These are phyloP conservation scores for Mormyrus lacerda DNA, from an alignment of 2,113 vertebrate genomes.

Conservation along the genomic window DNA sequence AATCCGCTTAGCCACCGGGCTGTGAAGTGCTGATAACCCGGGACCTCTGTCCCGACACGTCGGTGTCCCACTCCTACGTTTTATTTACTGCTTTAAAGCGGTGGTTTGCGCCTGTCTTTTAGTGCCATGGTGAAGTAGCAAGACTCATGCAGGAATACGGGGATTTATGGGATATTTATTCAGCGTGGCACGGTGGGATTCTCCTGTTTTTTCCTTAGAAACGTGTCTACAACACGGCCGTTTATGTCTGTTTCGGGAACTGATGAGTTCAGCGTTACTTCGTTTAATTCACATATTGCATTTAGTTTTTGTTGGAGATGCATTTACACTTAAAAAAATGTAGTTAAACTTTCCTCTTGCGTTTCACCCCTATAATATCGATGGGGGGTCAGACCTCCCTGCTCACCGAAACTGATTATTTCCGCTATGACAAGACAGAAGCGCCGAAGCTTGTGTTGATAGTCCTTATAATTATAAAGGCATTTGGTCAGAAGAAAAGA, in stretches of 20 bases:
- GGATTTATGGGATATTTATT: not conserved
- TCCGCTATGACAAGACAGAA: not conserved
- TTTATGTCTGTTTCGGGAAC: not conserved
- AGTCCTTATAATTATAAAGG: not conserved
- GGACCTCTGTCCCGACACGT: not conserved
- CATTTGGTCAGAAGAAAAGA: not conserved
- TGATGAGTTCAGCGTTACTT: not conserved
- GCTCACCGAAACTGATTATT: not conserved
- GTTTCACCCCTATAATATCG: not conserved
- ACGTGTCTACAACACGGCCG: not conserved
- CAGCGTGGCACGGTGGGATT: not conserved
- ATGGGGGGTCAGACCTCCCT: not conserved
- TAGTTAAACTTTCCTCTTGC: not conserved
- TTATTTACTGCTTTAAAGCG: not conserved
- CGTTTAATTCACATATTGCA: not conserved
- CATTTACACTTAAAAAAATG: not conserved
- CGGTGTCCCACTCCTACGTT: not conserved
- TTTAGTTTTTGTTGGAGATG: not conserved
- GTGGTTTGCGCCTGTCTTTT: not conserved
- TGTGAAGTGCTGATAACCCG: not conserved
- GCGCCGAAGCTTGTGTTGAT: not conserved
- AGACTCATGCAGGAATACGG: not conserved
- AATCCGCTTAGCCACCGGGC: not conserved
- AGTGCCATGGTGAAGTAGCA: not conserved
- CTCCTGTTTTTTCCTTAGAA: not conserved